These are phyloP conservation scores for Nephrotoma guestfalica DNA, from an alignment of 2,888 invertebrate species.

Conservation along the genomic window DNA sequence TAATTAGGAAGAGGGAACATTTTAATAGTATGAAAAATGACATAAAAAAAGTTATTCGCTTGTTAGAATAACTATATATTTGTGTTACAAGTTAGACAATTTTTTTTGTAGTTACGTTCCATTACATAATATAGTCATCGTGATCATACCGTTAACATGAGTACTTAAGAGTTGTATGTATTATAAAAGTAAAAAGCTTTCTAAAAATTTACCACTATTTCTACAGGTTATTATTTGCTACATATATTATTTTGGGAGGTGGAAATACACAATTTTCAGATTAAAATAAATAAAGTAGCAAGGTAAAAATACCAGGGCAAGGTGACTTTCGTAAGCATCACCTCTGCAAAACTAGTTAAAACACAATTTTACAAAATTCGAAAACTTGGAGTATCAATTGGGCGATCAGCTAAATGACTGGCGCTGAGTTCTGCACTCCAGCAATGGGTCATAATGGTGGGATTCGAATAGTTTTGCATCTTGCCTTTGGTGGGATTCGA, in stretches of 20 bases:
- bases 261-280: neutral
- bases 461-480: no score
- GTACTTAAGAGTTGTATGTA: neutral
- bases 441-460: no score
- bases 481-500: no score
- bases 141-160: neutral
- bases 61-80: neutral
- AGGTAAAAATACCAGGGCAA: neutral
- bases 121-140: neutral
- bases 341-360: neutral
- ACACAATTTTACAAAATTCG: no score
- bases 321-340: neutral
- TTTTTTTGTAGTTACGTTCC: neutral
- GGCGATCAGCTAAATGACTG: no score
- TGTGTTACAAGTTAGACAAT: neutral
- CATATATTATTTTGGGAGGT: neutral
- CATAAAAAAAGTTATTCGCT: neutral
- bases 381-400: no score
- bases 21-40: neutral
- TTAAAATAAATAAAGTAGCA: neutral
- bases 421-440: no score
- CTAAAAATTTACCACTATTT: neutral
- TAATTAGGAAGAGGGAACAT: neutral
- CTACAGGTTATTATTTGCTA: neutral
- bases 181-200: neutral